A percentile compares a stretch with the other conserved stretches of the same genome.
Conservation (phyloP, 2,113 vertebrate genomes). For the Bubo blakistoni region DNA sequence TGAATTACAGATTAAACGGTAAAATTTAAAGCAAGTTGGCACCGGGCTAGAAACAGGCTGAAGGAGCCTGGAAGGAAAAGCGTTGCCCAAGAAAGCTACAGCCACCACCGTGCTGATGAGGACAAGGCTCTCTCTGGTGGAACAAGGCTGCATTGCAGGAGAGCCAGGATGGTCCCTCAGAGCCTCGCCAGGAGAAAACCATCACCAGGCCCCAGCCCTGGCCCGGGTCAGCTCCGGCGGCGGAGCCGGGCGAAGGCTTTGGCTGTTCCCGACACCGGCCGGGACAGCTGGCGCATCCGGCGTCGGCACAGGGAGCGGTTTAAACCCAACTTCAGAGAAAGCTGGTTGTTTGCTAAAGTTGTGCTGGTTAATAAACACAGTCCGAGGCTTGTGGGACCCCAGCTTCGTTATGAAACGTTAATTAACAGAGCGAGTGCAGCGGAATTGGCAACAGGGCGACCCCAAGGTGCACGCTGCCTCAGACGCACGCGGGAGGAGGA, state of each 20-base stretch:
- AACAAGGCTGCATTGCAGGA: not conserved
- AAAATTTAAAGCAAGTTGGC: rapidly evolving
- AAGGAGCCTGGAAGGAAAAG: not conserved
- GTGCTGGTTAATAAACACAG: rapidly evolving
- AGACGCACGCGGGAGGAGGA: rapidly evolving
- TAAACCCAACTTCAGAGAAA: not conserved
- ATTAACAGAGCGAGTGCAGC: rapidly evolving
- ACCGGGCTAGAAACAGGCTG: rapidly evolving
- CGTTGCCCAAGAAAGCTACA: rapidly evolving
- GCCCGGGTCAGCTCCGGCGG: rapidly evolving
- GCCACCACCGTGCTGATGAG: rapidly evolving
- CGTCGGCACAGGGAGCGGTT: rapidly evolving
- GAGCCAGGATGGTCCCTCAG: rapidly evolving
- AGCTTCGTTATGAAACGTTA: rapidly evolving
- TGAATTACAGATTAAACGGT: rapidly evolving
- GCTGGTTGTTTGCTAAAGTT: rapidly evolving
- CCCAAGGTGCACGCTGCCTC: not conserved
- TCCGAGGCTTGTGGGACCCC: not conserved
- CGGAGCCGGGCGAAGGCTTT: not conserved
- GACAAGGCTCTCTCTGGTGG: constrained; percentile 49
- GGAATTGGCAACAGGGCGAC: rapidly evolving
- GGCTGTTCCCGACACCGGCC: not conserved
- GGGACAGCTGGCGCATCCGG: rapidly evolving
- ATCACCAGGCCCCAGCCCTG: not conserved
- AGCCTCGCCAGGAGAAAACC: not conserved